Conservation (phyloP, 1,140 invertebrate genomes). For the Hetaerina americana region DNA sequence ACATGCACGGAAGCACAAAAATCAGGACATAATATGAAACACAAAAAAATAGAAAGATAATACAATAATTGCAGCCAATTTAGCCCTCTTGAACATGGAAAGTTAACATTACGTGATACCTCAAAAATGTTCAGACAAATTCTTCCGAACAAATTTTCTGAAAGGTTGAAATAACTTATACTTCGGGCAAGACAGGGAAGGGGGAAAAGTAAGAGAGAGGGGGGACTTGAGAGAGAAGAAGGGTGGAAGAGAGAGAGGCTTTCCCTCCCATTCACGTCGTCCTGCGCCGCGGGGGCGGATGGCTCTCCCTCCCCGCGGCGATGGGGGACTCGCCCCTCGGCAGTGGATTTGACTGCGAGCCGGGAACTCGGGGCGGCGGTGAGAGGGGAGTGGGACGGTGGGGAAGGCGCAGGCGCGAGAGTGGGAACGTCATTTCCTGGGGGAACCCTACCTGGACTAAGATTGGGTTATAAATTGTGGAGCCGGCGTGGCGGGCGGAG, state of each 20-base stretch:
- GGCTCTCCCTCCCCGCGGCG: neutral
- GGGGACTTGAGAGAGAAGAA: neutral
- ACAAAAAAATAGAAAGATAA: too few relatives aligned
- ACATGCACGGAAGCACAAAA: too few relatives aligned
- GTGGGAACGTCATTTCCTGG: neutral
- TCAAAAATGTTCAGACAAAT: too few relatives aligned
- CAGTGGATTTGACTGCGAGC: too few relatives aligned
- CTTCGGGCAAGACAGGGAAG: too few relatives aligned
- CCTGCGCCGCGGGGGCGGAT: neutral
- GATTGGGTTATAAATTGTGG: neutral
- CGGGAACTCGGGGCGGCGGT: neutral
- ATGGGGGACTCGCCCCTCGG: neutral
- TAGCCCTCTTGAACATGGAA: too few relatives aligned
- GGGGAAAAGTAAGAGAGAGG: too few relatives aligned
- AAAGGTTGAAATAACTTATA: too few relatives aligned
- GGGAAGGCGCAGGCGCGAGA: neutral
- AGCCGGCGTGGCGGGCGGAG: neutral
- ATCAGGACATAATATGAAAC: too few relatives aligned
- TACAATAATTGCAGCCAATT: too few relatives aligned
- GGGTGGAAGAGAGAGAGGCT: neutral
- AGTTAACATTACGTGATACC: too few relatives aligned
- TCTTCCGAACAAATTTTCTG: too few relatives aligned
- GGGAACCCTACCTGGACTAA: neutral
- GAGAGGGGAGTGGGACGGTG: neutral
- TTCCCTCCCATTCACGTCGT: neutral